A percentile compares a stretch with the other conserved stretches of the same genome.
phyloP scores from a whole-genome alignment of 2,113 vertebrate genomes.

The Aythya baeri region DNA sequence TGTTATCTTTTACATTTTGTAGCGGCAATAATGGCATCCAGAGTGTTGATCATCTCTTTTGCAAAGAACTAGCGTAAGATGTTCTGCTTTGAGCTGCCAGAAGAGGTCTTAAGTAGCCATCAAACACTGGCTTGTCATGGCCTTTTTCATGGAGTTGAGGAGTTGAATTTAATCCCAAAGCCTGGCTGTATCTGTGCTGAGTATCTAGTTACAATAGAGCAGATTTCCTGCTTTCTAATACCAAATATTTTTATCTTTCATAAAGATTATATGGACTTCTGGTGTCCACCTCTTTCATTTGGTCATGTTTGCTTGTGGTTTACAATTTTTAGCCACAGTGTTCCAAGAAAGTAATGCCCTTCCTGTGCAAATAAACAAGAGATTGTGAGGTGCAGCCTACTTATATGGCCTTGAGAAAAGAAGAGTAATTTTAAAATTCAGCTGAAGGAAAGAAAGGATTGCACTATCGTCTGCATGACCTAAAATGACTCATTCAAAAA shows the following conservation, averaged over 20 bases:
- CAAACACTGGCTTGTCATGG: background rate
- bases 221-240: background rate
- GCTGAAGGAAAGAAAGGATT: slow-evolving; percentile 14
- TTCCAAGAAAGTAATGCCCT: slow-evolving; percentile 19
- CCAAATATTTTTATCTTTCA: background rate
- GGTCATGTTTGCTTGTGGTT: background rate
- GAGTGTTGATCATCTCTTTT: background rate
- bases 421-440: slow-evolving; percentile 1
- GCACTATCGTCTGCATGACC: background rate
- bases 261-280: background rate
- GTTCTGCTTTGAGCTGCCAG: background rate
- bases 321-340: background rate
- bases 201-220: background rate
- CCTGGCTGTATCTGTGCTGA: background rate
- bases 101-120: background rate
- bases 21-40: background rate
- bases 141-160: background rate
- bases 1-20: background rate
- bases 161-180: background rate
- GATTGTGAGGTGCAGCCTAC: background rate
- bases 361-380: slow-evolving; percentile 52
- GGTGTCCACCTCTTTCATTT: background rate
- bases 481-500: slow-evolving; percentile 32
- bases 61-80: background rate
- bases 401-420: background rate